Evolutionary conservation across 2,797 vertebrate genomes (phyloP), one percentile per base, ranked within the genome.

Genomic region (Anguilla obscura): DNA sequence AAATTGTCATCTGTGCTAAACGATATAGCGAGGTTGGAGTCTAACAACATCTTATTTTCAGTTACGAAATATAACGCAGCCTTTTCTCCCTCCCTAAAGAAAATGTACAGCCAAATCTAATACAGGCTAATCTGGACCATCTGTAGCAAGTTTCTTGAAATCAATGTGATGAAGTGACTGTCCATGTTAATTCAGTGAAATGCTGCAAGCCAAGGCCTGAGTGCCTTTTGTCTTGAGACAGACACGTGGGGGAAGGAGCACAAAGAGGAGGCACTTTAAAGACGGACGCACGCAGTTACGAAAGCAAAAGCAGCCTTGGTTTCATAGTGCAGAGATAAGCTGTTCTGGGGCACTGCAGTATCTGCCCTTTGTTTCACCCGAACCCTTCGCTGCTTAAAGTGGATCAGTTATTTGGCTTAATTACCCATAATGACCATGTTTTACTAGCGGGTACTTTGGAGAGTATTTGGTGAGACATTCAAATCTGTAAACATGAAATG

Each of bases 1-100:
- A 88, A 92, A 94, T 90, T 87, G 89, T 88, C 89, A 89, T 88
- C 90, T 90, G 76, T 87, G 90, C 84, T 80, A 87, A 92, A 89
- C 33, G 50, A 54, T 45, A 88, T 56, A 89, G 85, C 84, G 84
- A 56, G 85, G 87, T 86, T 88, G 86, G 85, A 52, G 90, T 85
- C 87, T 69, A n/a, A 27, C 58, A 87, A 88, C 84, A 88, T 50
- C 88, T 76, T 69, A 40, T 60, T 85, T 80, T 88, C 52, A 71
- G 24, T 48, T 45, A 45, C 56, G 84, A 84, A 82, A 87, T 88
- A 85, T 88, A 82, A 85, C 74, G 87, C 52, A 85, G 89, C 84
- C 69, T 40, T 88, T 56, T 79, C 8, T 86, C 86, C 48, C 16
- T 60, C 1, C 21, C 50, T 33, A 54, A 54, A 30, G 48, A 84